Conservation (phyloP, 2,113 vertebrate species). For the Ptilorrhoa leucosticta region DNA sequence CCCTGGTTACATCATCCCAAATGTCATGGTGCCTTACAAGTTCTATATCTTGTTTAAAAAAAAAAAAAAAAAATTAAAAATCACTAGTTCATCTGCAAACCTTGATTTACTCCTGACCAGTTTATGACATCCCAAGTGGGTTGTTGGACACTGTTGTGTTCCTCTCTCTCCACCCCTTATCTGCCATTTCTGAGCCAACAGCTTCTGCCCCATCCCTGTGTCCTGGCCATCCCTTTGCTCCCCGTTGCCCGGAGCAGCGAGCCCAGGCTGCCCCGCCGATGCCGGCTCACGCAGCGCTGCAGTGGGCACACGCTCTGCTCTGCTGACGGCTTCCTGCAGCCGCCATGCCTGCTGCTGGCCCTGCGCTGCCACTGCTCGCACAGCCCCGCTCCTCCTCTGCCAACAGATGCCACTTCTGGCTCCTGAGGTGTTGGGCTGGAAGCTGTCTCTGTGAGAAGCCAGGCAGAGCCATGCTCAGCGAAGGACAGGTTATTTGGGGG, state of each 20-base stretch:
- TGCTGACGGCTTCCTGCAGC: background rate
- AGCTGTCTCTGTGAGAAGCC: background rate
- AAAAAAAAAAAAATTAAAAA: background rate
- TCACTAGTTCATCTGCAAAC: background rate
- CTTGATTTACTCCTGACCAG: background rate
- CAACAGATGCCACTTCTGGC: background rate
- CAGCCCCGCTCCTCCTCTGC: background rate
- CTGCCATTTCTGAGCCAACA: background rate
- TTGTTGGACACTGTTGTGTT: background rate
- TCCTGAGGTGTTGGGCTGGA: background rate
- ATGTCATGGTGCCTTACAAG: background rate
- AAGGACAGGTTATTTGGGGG: background rate
- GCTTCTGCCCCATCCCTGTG: background rate
- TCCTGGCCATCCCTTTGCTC: background rate
- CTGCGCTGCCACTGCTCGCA: background rate
- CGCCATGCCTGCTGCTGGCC: background rate
- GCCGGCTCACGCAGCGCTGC: background rate
- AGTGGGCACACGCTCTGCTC: background rate
- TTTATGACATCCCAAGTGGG: background rate
- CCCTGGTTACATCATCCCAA: background rate
- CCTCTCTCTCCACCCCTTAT: background rate
- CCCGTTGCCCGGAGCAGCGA: background rate
- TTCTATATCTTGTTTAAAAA: background rate
- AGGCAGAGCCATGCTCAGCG: background rate
- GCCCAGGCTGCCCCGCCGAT: rapidly evolving